phyloP scores from a whole-genome alignment of 2,888 invertebrate genomes.

The Baronia brevicornis region DNA sequence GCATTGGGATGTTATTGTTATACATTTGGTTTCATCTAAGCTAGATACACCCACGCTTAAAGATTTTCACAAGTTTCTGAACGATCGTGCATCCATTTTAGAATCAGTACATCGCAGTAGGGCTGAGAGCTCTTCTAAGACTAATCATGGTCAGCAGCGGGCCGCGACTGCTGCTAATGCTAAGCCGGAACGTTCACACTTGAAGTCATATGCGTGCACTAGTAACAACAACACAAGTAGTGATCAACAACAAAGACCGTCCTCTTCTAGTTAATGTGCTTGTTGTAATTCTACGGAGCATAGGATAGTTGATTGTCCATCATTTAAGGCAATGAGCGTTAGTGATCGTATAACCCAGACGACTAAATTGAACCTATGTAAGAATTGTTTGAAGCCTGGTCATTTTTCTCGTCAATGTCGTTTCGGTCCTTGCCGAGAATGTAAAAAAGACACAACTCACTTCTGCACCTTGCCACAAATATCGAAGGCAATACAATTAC shows the following conservation, averaged over 20 bases:
- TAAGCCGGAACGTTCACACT: slow-evolving; percentile 2
- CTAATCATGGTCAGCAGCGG: no score
- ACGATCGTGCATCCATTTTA: slow-evolving; percentile 17
- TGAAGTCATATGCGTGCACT: slow-evolving; percentile 11
- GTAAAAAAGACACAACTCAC: slow-evolving; percentile 15
- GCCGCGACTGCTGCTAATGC: no score
- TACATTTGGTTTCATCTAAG: slow-evolving; percentile 20
- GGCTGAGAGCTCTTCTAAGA: background rate
- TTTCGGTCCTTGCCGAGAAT: slow-evolving; percentile 16
- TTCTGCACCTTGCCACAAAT: slow-evolving; percentile 12
- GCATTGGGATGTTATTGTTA: slow-evolving; percentile 21
- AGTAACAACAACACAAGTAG: slow-evolving; percentile 1
- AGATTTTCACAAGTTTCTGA: slow-evolving; percentile 18
- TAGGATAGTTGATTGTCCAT: slow-evolving; percentile 18
- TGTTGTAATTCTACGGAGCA: slow-evolving; percentile 15
- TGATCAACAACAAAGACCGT: no score
- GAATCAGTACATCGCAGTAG: slow-evolving; percentile 13
- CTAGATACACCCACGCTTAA: slow-evolving; percentile 18
- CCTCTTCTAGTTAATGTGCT: slow-evolving; percentile 3
- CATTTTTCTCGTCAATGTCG: slow-evolving; percentile 14
- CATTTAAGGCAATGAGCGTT: slow-evolving; percentile 15
- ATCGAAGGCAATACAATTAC: no score
- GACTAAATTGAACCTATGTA: slow-evolving; percentile 16
- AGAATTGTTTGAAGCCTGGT: slow-evolving; percentile 18
- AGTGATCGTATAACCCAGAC: slow-evolving; percentile 12